phyloP scores from a whole-genome alignment of 2,888 invertebrate species.

The Meloe dianella region DNA sequence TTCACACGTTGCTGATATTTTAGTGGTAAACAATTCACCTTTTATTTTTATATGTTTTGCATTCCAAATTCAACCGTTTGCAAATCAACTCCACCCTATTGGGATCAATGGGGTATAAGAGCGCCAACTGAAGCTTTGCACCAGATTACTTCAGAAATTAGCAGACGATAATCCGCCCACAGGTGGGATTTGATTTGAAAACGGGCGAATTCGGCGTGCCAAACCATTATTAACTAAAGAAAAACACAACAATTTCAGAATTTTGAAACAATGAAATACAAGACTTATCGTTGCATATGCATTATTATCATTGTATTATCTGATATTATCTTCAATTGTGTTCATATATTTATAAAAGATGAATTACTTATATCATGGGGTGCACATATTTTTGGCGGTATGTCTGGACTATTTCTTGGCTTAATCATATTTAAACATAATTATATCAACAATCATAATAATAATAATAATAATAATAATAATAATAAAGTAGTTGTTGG shows the following conservation, averaged over 20 bases:
- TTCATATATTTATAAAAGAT: slow-evolving; percentile 58
- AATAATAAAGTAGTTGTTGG: background rate
- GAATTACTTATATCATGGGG: slow-evolving; percentile 70
- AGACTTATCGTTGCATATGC: slow-evolving; percentile 64
- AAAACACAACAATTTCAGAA: slow-evolving; percentile 56
- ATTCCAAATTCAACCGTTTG: too few relatives aligned
- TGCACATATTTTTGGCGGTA: slow-evolving; percentile 74
- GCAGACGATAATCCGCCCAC: too few relatives aligned
- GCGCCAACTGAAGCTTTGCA: too few relatives aligned
- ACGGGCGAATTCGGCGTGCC: too few relatives aligned
- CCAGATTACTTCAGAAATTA: too few relatives aligned
- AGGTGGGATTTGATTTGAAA: too few relatives aligned
- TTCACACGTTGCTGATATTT: slow-evolving; percentile 84
- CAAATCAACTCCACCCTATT: too few relatives aligned
- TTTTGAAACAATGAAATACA: slow-evolving; percentile 57
- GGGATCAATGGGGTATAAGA: too few relatives aligned
- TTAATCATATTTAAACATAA: slow-evolving; percentile 64
- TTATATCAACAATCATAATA: slow-evolving; percentile 32
- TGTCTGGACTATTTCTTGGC: slow-evolving; percentile 70
- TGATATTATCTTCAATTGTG: slow-evolving; percentile 67
- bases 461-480: slow-evolving; percentile 34
- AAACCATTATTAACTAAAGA: background rate
- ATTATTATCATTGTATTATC: slow-evolving; percentile 70
- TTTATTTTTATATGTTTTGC: too few relatives aligned
- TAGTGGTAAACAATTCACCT: slow-evolving; percentile 69